phyloP scores from a whole-genome alignment of 2,113 vertebrate genomes.

The Melanostigma gelatinosum region DNA sequence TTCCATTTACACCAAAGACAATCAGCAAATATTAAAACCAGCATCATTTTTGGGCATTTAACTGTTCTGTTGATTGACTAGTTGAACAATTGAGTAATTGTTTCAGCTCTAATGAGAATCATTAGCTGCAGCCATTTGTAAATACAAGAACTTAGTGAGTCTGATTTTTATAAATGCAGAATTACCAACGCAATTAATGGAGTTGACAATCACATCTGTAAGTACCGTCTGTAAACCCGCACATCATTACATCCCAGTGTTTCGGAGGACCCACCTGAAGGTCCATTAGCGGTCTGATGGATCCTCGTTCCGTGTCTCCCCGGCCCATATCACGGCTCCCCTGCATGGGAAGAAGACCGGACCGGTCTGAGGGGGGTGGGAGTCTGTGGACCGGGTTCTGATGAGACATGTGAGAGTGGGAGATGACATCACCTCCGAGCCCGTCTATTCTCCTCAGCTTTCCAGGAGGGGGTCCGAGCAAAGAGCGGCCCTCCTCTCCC shows the following conservation, averaged over 20 bases:
- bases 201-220: neutral
- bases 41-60: neutral
- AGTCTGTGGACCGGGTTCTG: conserved; percentile 64
- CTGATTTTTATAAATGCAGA: neutral
- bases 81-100: neutral
- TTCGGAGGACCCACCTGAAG: conserved; percentile 61
- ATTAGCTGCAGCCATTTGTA: no score
- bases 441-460: conserved; percentile 73
- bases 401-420: conserved; percentile 65
- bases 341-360: conserved; percentile 52
- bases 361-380: conserved; percentile 52
- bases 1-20: neutral
- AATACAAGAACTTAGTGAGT: neutral
- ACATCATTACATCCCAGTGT: neutral
- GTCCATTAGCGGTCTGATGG: conserved; percentile 75
- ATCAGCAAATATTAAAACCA: neutral
- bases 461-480: conserved; percentile 71
- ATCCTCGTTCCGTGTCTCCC: conserved; percentile 61
- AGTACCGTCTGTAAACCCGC: neutral
- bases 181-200: neutral
- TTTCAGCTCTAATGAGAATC: neutral
- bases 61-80: neutral
- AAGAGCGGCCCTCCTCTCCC: conserved; percentile 64
- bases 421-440: conserved; percentile 31
- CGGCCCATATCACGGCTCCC: conserved; percentile 66